Evolutionary conservation across 2,113 vertebrate genomes (phyloP), one percentile per base, ranked within the genome.

Genomic region (Pachycephala philippinensis): DNA sequence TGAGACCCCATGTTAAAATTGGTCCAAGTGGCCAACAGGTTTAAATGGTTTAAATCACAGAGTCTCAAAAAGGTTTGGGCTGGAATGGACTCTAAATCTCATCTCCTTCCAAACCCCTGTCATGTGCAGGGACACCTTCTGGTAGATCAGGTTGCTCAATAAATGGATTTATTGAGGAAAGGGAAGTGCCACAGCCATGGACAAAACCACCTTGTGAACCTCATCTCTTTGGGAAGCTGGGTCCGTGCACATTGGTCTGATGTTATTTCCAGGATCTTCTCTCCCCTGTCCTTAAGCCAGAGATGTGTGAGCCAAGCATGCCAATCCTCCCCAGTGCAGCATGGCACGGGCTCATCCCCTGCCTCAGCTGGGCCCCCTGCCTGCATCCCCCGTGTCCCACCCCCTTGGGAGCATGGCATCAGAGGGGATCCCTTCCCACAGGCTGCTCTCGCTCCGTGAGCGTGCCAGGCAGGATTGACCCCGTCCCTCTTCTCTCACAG

Each of bases 401-500:
- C 22, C 11, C 37, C 33, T 2, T 39, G 61, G 63, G 57, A 69
- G 39, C n/a, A 1, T 4, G 30, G 64, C 37, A 10, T 49, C 54
- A n/a, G n/a, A 59, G 75, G 12, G 16, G 42, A 56, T 33, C 44
- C 37, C 40, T 92, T 83, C 15, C 18, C 23, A 26, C 37, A 56
- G 28, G 37, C 52, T 87, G 28, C 66, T 47, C 17, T 61, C 54
- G 5, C 22, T 45, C 44, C 6, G 0, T 31, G 44, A 17, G 19
- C 0, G 0, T n/a, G 17, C 33, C 14, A 26, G 39, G 69, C 47
- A 66, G 30, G 42, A 7, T 11, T 88, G 47, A 96, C 16, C 45
- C 35, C 0, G 0, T 37, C 40, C 37, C 39, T 63, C 76, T 84
- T 96, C 75, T 91, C 68, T 68, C 90, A n/a, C 97, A 99, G 99